phyloP scores from a whole-genome alignment of 2,113 vertebrate genomes.

The Otolemur garnettii region DNA sequence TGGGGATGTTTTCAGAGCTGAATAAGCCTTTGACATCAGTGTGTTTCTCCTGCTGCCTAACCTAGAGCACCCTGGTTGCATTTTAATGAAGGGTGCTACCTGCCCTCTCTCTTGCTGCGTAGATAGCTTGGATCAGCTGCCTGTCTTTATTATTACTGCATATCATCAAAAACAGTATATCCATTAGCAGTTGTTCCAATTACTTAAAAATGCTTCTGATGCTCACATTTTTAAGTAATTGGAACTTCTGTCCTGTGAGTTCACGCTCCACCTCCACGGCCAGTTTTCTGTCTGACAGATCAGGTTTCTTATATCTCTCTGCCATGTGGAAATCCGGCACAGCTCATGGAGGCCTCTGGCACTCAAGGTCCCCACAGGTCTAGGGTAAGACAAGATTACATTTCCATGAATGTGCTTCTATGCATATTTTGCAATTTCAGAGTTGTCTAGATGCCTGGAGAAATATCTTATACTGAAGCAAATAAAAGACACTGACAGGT shows the following conservation, averaged over 20 bases:
- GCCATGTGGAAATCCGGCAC: neutral
- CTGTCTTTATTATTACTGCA: neutral
- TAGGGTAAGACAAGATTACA: conserved; percentile 33
- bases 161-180: neutral
- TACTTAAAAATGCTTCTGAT: neutral
- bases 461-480: conserved; percentile 34
- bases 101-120: neutral
- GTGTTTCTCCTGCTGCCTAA: neutral
- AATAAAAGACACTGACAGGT: conserved; percentile 61
- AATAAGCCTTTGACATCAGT: neutral
- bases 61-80: neutral
- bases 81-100: conserved; percentile 42
- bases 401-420: conserved; percentile 48
- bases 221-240: too few species aligned
- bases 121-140: neutral
- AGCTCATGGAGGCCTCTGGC: neutral
- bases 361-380: neutral
- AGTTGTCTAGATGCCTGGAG: conserved; percentile 50
- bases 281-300: conserved; percentile 4
- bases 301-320: conserved; percentile 2
- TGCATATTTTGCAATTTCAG: conserved; percentile 57
- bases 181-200: conserved; percentile 8
- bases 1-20: neutral
- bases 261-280: neutral
- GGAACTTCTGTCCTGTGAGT: neutral